Conservation (phyloP, 2,113 vertebrate genomes). For the Delphinapterus leucas region DNA sequence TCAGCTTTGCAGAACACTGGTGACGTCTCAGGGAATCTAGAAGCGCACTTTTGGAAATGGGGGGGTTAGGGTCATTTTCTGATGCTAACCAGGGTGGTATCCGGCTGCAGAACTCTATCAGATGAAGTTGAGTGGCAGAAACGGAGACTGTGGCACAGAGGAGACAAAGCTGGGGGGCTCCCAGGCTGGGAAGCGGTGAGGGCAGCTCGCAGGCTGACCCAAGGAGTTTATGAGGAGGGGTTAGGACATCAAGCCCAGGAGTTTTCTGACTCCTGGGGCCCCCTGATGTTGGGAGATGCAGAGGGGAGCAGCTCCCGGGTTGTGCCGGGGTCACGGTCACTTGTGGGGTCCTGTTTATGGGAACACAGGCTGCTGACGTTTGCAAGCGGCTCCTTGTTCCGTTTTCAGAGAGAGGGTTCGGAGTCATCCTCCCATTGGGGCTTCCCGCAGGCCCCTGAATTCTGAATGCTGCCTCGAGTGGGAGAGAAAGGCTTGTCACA, state of each 20-base stretch:
- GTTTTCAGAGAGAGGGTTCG: not conserved
- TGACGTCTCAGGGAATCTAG: accelerated
- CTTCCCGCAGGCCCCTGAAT: not conserved
- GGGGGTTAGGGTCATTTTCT: not conserved
- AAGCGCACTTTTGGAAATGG: not conserved
- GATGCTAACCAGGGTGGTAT: not conserved
- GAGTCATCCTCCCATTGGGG: accelerated
- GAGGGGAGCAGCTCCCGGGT: not conserved
- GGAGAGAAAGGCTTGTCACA: not conserved
- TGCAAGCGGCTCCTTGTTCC: not conserved
- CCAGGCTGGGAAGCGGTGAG: not conserved
- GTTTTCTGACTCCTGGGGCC: not conserved
- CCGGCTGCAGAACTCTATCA: not conserved
- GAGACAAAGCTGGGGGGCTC: not conserved
- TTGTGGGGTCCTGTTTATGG: not conserved
- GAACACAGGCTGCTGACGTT: not conserved
- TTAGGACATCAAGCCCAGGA: not conserved
- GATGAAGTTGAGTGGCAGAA: not conserved
- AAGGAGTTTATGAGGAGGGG: not conserved
- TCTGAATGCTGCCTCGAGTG: not conserved
- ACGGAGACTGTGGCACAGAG: not conserved
- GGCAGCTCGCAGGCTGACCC: not conserved
- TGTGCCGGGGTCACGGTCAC: not conserved
- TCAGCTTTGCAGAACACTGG: not conserved
- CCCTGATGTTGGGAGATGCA: not conserved